Base-by-base conservation (phyloP, 2,888 invertebrate genomes). In the Aphelenchoides bicaudatus region DNA sequence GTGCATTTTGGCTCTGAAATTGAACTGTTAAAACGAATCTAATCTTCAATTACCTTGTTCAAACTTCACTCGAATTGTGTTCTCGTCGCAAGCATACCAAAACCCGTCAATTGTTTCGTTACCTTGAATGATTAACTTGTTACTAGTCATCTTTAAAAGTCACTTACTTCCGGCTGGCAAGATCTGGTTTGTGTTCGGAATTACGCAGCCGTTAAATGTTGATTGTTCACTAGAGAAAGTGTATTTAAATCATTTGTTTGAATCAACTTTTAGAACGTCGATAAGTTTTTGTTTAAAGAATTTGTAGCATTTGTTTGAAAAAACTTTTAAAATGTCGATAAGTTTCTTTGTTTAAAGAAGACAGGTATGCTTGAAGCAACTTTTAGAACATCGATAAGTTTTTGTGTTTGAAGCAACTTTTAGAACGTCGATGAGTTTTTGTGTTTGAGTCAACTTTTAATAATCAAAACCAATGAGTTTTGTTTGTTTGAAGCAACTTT, bases 51-150 rank as follows among this genome's bases (percentile, higher is more conserved):
- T 3, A 73, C 75, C 75, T 61, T 71, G 66, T 52, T 72, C 72
- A 59, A 66, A 74, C 19, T 68, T 62, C 30, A 73, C 31, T 23
- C 70, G 63, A 8, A 62, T 43, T 13, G 64, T 62, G 30, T 63
- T 55, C 13, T 28, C 49, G 6, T 67, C 63, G 55, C 73, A 73
- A 8, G 61, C 63, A 46, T 70, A 62, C 74, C 75, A 77, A 21
- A 77, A 67, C 8, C 62, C 70, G 38, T 68, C 65, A 39, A 76
- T 62, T n/a, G 71, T 72, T n/a, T 52, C 39, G 49, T 74, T 75
- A n/a, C n/a, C n/a, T n/a, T n/a, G n/a, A n/a, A n/a, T n/a, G n/a
- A n/a, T n/a, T n/a, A n/a, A n/a, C n/a, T n/a, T n/a, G n/a, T n/a
- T n/a, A n/a, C n/a, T n/a, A n/a, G n/a, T n/a, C n/a, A n/a, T n/a